phyloP scores from a whole-genome alignment of 2,113 vertebrate species.

The Prionailurus bengalensis region DNA sequence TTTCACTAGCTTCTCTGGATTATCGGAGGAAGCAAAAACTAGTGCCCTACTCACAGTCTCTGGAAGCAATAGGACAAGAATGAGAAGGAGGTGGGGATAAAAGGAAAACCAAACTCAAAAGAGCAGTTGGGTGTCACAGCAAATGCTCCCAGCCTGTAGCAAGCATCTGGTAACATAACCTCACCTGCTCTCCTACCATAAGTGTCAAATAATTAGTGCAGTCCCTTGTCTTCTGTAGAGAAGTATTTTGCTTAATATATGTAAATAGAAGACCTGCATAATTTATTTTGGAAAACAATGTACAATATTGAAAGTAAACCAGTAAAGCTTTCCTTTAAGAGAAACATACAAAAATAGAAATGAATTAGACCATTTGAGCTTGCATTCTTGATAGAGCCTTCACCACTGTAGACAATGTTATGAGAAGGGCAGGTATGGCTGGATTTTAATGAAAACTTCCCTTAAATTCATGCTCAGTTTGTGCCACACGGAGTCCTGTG shows the following conservation, averaged over 20 bases:
- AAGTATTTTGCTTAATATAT: background rate
- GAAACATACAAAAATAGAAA: background rate
- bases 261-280: background rate
- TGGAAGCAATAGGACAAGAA: conserved; percentile 34
- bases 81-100: background rate
- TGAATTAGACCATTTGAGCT: background rate
- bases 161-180: background rate
- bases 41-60: background rate
- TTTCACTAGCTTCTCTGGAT: conserved; percentile 14
- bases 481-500: background rate
- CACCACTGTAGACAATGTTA: background rate
- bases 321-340: background rate
- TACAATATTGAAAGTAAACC: background rate
- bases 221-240: background rate
- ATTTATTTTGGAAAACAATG: background rate
- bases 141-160: background rate
- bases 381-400: background rate
- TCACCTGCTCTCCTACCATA: background rate
- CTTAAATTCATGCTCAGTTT: background rate
- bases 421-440: background rate
- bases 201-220: background rate
- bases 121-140: background rate
- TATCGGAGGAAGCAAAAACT: background rate
- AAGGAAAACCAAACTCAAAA: background rate
- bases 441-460: background rate